Evolutionary conservation across 2,797 vertebrate species (phyloP).

Genomic region (Sciaenops ocellatus): DNA sequence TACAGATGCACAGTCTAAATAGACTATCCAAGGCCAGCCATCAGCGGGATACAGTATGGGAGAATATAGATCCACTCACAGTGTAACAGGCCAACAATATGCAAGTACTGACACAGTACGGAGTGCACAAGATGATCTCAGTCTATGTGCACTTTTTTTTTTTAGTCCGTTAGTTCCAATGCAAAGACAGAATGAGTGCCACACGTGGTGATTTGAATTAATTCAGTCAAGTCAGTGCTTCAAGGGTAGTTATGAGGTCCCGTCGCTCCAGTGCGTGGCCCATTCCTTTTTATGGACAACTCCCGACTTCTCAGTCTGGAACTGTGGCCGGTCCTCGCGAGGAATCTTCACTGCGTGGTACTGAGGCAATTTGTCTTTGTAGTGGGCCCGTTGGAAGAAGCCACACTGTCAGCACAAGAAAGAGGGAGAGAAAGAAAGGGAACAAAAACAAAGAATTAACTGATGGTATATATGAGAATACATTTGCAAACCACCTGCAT

Average conservation of each 20-base stretch:
- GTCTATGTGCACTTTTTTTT: constrained; percentile 59
- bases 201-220: constrained; percentile 58
- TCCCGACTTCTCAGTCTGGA: constrained; percentile 89
- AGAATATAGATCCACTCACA: constrained; percentile 50
- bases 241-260: constrained; percentile 75
- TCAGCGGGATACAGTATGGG: constrained; percentile 31
- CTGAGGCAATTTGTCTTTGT: constrained; percentile 91
- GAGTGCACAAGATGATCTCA: constrained; percentile 53
- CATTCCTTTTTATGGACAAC: constrained; percentile 90
- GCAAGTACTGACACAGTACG: constrained; percentile 59
- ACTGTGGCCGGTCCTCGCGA: constrained; percentile 89
- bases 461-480: not conserved
- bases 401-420: constrained; percentile 85
- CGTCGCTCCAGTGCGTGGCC: constrained; percentile 88
- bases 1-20: constrained; percentile 47
- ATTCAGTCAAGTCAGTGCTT: constrained; percentile 59
- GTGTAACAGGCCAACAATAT: constrained; percentile 42
- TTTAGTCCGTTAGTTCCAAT: constrained; percentile 61
- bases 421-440: constrained; percentile 10
- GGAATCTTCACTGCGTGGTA: constrained; percentile 95
- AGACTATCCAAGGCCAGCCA: constrained; percentile 57
- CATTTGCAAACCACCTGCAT: not conserved
- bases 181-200: constrained; percentile 67
- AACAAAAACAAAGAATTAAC: constrained; percentile 11
- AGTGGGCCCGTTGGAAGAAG: constrained; percentile 91